Conservation (phyloP, 2,113 vertebrate species). For the Hiodon tergisus region DNA sequence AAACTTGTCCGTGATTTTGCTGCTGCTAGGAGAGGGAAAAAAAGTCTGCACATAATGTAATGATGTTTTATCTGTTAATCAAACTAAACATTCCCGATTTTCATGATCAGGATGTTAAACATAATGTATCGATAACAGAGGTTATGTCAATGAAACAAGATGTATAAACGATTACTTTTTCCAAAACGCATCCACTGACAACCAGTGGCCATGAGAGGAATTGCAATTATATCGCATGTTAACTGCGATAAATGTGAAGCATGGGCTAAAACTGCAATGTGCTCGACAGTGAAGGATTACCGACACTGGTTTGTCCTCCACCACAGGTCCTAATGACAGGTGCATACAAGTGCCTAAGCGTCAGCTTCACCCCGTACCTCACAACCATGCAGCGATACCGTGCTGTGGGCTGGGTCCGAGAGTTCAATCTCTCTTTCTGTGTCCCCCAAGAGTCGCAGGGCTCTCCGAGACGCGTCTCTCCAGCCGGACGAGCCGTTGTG, state of each 20-base stretch:
- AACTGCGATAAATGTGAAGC: background rate
- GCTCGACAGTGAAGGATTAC: too few relatives aligned
- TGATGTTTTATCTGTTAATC: background rate
- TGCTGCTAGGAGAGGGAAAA: too few relatives aligned
- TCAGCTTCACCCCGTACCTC: conserved; percentile 43
- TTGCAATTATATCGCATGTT: background rate
- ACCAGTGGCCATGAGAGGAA: conserved; percentile 5
- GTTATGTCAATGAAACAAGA: too few relatives aligned
- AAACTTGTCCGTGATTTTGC: background rate
- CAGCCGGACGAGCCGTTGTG: background rate
- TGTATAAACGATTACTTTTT: background rate
- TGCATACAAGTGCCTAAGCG: background rate
- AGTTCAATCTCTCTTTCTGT: conserved; percentile 42
- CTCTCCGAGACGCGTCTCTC: conserved; percentile 8
- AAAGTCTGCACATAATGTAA: too few relatives aligned
- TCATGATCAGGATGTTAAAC: background rate
- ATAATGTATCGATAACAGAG: background rate
- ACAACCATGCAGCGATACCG: conserved; percentile 34
- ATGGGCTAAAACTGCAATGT: background rate
- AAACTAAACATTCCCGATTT: background rate
- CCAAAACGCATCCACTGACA: background rate
- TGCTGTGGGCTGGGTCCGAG: conserved; percentile 31
- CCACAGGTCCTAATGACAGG: background rate
- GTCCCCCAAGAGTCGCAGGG: conserved; percentile 52
- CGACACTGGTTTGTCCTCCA: background rate